Base-by-base conservation (phyloP, 2,888 invertebrate species). In the Drosophila paranaensis region DNA sequence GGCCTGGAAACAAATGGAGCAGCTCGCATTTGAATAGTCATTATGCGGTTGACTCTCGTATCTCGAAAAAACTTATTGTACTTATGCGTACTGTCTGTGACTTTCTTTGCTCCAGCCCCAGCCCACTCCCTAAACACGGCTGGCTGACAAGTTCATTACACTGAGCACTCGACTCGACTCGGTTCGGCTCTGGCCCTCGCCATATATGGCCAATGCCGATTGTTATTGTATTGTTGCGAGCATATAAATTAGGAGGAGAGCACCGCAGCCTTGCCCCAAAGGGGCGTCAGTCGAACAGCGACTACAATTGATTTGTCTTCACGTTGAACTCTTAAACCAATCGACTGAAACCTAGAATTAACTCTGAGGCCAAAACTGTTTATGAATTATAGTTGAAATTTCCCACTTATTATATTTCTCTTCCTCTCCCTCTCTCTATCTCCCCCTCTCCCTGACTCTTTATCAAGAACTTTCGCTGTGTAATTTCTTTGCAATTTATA, bases 131-230 rank as follows among this genome's bases (percentile, higher is more conserved):
- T 86, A 76, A 85, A 77, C 77, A 82, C 79, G 83, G 75, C 81
- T 81, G 83, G 77, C 79, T 85, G 82, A 88, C 85, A 86, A 89
- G 87, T 87, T 87, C 87, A 87, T 87, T 87, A 83, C 82, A 75
- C 86, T 66, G 71, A 60, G 55, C 45, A 55, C 35, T 43, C 42
- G 57, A 56, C 60, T 20, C 20, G 20, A 2, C 20, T 20, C 20
- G 20, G 20, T 20, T 20, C 2, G 20, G 20, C 20, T 54, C 61
- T 57, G 68, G 48, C 64, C 61, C 64, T 46, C 50, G 50, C 82
- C 77, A 53, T 77, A 77, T 83, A 75, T 79, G 84, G 82, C 56
- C 65, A 57, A 77, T 68, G 67, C 56, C 84, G 65, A 74, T 70
- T 86, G 87, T 71, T 83, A 74, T 83, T 82, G 81, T 86, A 64